Evolutionary conservation across 2,113 vertebrate genomes (phyloP), one percentile per base, ranked within the genome.

Genomic region (Atractosteus spatula): DNA sequence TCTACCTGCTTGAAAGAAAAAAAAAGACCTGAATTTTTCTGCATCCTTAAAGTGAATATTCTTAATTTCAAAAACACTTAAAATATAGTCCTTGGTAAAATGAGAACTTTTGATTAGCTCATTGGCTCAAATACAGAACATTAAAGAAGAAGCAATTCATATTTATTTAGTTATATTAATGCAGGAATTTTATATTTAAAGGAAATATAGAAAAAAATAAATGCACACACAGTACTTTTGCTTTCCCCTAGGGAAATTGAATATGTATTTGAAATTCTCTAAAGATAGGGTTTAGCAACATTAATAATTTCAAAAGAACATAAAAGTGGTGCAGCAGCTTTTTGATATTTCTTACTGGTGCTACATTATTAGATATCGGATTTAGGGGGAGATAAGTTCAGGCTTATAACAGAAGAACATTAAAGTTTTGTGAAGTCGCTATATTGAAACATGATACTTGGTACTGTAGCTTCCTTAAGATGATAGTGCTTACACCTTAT

Each of bases 241-340:
- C 51, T 54, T 71, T 71, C 84, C 86, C 81, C 72, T 41, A 61
- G 89, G 87, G 88, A 79, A 86, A 86, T 87, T n/a, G 83, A 88
- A 89, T 84, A 86, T 85, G 79, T 82, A 88, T 88, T 84, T 86
- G 80, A 76, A 68, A 78, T 80, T 85, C 86, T 86, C 81, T 72
- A 71, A 73, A 80, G 83, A 79, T 77, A 83, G 77, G 77, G 62
- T 84, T 86, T 83, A 86, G 85, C 71, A 74, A 82, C 87, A 88
- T 89, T 85, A 88, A 86, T 88, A 88, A 88, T 88, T 90, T 89
- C 79, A 82, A 57, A 79, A 83, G 72, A 84, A 85, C 82, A 84
- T 85, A 75, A 87, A 87, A 83, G 77, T 74, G 66, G 75, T 77
- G 81, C 76, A 78, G 75, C 77, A 66, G 74, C 66, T 79, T 74